Conservation (phyloP, 1,140 invertebrate species). For the Wiebesia pumilae region DNA sequence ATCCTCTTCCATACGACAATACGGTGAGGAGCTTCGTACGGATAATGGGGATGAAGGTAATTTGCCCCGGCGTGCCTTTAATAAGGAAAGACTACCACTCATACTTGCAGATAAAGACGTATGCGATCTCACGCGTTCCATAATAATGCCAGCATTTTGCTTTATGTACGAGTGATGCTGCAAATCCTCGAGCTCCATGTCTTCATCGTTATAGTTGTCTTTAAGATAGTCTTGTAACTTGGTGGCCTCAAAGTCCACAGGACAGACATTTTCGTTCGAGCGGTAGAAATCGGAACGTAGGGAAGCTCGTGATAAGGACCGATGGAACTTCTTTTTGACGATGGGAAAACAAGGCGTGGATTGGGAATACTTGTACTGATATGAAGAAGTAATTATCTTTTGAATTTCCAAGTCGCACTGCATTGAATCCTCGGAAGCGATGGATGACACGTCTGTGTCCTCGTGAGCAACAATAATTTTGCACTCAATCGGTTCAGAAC, state of each 20-base stretch:
- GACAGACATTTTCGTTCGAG: constrained; percentile 66
- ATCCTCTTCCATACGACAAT: constrained; percentile 53
- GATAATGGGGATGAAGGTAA: constrained; percentile 64
- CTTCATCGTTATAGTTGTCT: constrained; percentile 74
- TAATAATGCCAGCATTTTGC: constrained; percentile 56
- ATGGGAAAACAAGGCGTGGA: constrained; percentile 68
- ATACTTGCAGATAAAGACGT: constrained; percentile 60
- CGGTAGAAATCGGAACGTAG: constrained; percentile 63
- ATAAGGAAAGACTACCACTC: constrained; percentile 61
- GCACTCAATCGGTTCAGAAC: constrained; percentile 26
- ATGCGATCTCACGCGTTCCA: constrained; percentile 59
- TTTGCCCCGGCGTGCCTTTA: constrained; percentile 63
- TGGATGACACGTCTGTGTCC: constrained; percentile 40
- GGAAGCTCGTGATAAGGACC: constrained; percentile 59
- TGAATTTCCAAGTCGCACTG: constrained; percentile 43
- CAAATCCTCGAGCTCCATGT: constrained; percentile 67
- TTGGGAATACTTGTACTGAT: constrained; percentile 66
- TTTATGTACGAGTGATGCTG: constrained; percentile 54
- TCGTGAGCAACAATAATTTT: constrained; percentile 48
- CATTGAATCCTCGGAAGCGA: constrained; percentile 17
- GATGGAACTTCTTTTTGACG: constrained; percentile 58
- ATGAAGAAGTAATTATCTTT: constrained; percentile 50
- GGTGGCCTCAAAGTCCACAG: constrained; percentile 64
- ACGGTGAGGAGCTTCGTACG: constrained; percentile 62
- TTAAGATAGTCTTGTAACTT: constrained; percentile 65